These are phyloP conservation scores for Alentia gelatinosa DNA, from an alignment of 2,888 invertebrate species.

Conservation along the genomic window DNA sequence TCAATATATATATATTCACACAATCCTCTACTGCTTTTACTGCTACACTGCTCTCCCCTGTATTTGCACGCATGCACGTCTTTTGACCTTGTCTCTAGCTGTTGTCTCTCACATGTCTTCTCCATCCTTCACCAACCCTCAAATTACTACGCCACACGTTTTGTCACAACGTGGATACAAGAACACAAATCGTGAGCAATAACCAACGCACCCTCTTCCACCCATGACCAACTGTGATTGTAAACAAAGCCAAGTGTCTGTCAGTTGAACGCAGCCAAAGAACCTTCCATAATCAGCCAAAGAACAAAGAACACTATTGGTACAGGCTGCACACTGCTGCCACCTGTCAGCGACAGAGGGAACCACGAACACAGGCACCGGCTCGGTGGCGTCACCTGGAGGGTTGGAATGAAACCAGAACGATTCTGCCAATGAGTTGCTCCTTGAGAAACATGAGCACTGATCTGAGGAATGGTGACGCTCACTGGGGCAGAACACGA, in stretches of 20 bases:
- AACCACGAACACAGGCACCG: not conserved
- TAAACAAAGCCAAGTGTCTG: too few species aligned
- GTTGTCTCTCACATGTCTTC: constrained; percentile 4
- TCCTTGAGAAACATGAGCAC: too few species aligned
- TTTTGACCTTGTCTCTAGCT: not conserved
- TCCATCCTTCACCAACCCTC: not conserved
- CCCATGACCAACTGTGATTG: too few species aligned
- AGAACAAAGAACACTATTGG: not conserved
- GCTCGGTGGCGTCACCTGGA: not conserved
- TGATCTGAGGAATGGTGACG: not conserved
- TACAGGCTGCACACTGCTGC: constrained; percentile 21
- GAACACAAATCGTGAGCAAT: not conserved
- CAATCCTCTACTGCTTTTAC: constrained; percentile 8
- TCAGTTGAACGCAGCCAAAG: not conserved
- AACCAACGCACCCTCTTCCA: not conserved
- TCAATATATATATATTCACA: not conserved
- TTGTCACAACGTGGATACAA: not conserved
- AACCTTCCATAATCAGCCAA: not conserved
- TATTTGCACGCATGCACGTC: constrained; percentile 22
- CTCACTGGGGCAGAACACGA: not conserved
- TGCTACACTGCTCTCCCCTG: not conserved
- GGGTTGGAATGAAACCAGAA: not conserved
- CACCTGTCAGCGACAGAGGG: constrained; percentile 20
- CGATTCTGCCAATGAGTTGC: not conserved
- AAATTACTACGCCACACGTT: not conserved